Percentiles rank a stretch among this genome's conserved stretches.
Evolutionary conservation across 2,888 invertebrate genomes (phyloP).

Genomic region (Lasioglossum figueresi): DNA sequence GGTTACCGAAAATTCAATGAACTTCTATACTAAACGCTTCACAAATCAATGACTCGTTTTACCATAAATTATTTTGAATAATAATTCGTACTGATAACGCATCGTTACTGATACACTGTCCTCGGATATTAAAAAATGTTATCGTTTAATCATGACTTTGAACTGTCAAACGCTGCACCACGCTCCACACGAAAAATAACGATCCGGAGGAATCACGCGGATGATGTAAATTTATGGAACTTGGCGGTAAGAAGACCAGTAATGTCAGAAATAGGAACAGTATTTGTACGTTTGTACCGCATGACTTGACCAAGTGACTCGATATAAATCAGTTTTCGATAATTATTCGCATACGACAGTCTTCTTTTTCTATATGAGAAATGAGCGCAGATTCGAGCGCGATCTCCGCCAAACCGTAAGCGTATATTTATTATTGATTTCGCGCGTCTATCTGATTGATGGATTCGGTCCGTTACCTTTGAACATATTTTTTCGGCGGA

Average conservation of each 20-base stretch:
- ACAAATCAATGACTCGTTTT: not conserved
- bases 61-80: not conserved
- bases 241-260: not conserved
- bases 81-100: not conserved
- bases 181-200: not conserved
- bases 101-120: not conserved
- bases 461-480: not conserved
- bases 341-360: slow-evolving; percentile 2
- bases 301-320: not conserved
- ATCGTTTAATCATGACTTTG: not conserved
- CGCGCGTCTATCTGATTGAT: slow-evolving; percentile 21
- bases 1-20: not conserved
- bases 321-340: slow-evolving; percentile 2
- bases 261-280: slow-evolving; percentile 12
- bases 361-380: slow-evolving; percentile 6
- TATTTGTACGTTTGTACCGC: not conserved
- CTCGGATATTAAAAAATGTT: not conserved
- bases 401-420: slow-evolving; percentile 46
- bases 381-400: slow-evolving; percentile 50
- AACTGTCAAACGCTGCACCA: not conserved
- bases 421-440: slow-evolving; percentile 32
- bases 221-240: slow-evolving; percentile 28
- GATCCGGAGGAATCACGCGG: slow-evolving; percentile 14
- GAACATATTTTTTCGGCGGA: not conserved
- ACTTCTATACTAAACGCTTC: not conserved